Percentiles rank a stretch among this genome's conserved stretches.
Conservation (phyloP, 2,797 vertebrate genomes). For the Enoplosus armatus region DNA sequence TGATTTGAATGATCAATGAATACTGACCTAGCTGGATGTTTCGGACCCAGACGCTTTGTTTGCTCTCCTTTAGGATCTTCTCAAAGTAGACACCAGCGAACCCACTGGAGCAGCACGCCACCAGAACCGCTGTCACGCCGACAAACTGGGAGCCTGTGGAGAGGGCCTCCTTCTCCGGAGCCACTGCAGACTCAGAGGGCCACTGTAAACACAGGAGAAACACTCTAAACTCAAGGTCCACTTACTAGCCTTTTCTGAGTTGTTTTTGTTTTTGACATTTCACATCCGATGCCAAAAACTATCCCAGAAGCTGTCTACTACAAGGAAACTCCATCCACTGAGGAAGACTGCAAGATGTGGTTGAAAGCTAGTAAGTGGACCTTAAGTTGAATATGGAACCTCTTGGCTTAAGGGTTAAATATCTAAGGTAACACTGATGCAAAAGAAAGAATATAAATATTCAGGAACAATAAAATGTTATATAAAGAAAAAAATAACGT, state of each 20-base stretch:
- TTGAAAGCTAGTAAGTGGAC: not conserved
- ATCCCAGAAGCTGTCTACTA: not conserved
- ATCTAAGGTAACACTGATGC: not conserved
- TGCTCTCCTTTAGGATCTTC: slow-evolving; percentile 98
- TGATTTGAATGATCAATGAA: not conserved
- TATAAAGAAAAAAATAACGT: too few relatives aligned
- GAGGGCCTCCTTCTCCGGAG: slow-evolving; percentile 82
- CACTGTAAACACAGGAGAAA: slow-evolving; percentile 83
- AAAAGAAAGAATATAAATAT: not conserved
- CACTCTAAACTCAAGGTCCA: too few relatives aligned
- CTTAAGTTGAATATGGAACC: not conserved
- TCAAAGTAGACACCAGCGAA: slow-evolving; percentile 99
- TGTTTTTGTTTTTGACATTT: too few relatives aligned
- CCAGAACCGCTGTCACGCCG: slow-evolving; percentile 93
- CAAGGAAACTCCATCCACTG: not conserved
- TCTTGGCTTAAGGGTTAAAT: not conserved
- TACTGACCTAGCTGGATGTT: slow-evolving; percentile 96
- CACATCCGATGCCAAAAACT: not conserved
- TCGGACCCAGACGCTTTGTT: slow-evolving; percentile 98
- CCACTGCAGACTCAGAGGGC: slow-evolving; percentile 89
- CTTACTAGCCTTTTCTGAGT: too few relatives aligned
- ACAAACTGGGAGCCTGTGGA: slow-evolving; percentile 92
- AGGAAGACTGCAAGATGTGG: not conserved
- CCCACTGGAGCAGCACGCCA: slow-evolving; percentile 97
- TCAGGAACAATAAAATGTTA: not conserved